Evolutionary conservation across 2,888 invertebrate genomes (phyloP).

Genomic region (Epistrophe eligans): DNA sequence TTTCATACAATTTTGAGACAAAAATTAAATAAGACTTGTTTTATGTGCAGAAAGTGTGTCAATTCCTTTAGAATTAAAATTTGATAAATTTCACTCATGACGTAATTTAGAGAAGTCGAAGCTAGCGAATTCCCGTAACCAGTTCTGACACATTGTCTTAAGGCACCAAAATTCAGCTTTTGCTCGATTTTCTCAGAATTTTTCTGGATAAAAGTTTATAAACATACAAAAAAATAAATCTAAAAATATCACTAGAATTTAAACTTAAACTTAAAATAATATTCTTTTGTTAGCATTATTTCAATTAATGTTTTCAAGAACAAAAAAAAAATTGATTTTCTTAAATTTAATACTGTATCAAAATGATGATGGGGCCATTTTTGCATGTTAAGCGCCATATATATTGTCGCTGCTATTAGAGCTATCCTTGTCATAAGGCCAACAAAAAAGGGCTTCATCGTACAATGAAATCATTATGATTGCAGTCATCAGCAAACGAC

Average conservation of each 20-base stretch:
- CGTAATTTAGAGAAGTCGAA: neutral
- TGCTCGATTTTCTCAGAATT: too few relatives aligned
- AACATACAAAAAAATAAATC: too few relatives aligned
- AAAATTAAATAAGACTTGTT: neutral
- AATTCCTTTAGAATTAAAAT: too few relatives aligned
- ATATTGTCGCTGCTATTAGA: neutral
- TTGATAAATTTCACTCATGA: neutral
- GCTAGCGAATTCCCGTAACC: neutral
- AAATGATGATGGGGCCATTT: neutral
- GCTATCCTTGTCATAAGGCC: constrained; percentile 13
- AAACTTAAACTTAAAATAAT: neutral
- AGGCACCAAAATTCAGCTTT: too few relatives aligned
- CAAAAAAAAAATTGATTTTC: neutral
- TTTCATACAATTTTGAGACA: neutral
- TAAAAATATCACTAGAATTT: too few relatives aligned
- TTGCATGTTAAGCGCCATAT: neutral
- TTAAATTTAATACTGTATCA: neutral
- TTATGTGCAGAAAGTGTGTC: neutral
- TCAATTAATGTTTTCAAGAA: neutral
- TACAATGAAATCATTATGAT: constrained; percentile 66
- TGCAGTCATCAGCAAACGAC: constrained; percentile 44
- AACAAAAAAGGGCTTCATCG: constrained; percentile 19
- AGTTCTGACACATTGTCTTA: too few relatives aligned
- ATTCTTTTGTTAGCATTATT: neutral
- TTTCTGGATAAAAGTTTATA: too few relatives aligned